A percentile compares a stretch with the other conserved stretches of the same genome.
These are phyloP conservation scores for Drosophila siamana DNA, from an alignment of 2,888 invertebrate species.

Conservation along the genomic window DNA sequence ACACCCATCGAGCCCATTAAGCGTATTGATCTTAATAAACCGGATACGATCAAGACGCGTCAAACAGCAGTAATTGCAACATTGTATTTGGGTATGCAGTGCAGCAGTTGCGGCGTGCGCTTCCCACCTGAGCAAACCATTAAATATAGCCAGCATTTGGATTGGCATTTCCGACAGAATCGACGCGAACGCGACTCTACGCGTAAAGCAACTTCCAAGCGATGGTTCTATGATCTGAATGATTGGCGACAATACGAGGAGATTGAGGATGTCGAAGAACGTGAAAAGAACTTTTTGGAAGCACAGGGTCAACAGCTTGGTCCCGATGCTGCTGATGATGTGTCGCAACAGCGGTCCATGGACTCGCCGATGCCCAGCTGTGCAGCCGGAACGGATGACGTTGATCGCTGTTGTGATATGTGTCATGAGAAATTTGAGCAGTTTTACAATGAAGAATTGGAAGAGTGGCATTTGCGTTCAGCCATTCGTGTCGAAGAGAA, in stretches of 20 bases:
- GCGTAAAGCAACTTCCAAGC: constrained; percentile 92
- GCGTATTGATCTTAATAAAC: constrained; percentile 89
- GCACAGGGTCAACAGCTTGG: constrained; percentile 89
- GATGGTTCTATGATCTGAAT: constrained; percentile 95
- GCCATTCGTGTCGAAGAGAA: constrained; percentile 91
- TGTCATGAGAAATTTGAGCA: constrained; percentile 97
- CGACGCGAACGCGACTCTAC: constrained; percentile 94
- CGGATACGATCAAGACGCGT: constrained; percentile 91
- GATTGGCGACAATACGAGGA: constrained; percentile 98
- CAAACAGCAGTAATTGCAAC: constrained; percentile 90
- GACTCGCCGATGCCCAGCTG: constrained; percentile 90
- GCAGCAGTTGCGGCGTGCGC: constrained; percentile 97
- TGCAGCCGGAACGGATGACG: constrained; percentile 89
- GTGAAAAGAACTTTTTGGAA: constrained; percentile 95
- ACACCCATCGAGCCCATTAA: constrained; percentile 85
- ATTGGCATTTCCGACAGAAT: constrained; percentile 99
- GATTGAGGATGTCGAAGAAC: constrained; percentile 95
- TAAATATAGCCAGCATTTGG: constrained; percentile 97
- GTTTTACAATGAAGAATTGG: constrained; percentile 98
- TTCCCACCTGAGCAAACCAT: constrained; percentile 96
- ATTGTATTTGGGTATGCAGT: constrained; percentile 96
- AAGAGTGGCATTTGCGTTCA: constrained; percentile 97
- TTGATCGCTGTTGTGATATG: constrained; percentile 91
- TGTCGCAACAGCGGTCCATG: constrained; percentile 86
- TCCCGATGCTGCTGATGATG: constrained; percentile 87